Evolutionary conservation across 1,140 invertebrate genomes (phyloP).

Genomic region (Ladona fulva): DNA sequence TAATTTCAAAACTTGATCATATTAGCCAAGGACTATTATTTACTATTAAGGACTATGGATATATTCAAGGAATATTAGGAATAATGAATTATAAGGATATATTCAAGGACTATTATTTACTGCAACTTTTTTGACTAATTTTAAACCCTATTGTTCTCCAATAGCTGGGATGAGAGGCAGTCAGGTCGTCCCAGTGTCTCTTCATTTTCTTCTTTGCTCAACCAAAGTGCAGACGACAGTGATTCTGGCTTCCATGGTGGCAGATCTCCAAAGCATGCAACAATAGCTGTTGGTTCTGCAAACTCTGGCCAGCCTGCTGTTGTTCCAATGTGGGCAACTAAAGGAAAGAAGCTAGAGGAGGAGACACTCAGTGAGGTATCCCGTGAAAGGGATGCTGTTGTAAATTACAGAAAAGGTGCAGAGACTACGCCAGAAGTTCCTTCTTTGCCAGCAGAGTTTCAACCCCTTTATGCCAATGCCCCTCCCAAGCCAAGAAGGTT

Average conservation of each 20-base stretch:
- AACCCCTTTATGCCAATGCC: slow-evolving; percentile 79
- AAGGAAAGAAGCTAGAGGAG: slow-evolving; percentile 19
- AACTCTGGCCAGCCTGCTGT: slow-evolving; percentile 26
- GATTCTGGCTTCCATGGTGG: slow-evolving; percentile 29
- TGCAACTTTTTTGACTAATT: no score
- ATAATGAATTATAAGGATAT: no score
- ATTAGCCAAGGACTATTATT: no score
- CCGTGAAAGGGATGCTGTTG: not conserved
- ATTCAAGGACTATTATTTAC: no score
- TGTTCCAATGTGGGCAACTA: slow-evolving; percentile 20
- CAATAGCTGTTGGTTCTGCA: slow-evolving; percentile 25
- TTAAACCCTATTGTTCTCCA: no score
- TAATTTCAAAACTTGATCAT: no score
- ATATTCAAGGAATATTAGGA: no score
- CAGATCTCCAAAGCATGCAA: slow-evolving; percentile 19
- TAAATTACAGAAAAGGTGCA: slow-evolving; percentile 12
- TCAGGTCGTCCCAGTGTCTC: slow-evolving; percentile 38
- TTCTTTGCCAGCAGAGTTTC: slow-evolving; percentile 25
- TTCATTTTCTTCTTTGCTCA: slow-evolving; percentile 37
- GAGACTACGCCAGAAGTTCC: not conserved
- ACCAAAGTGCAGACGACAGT: slow-evolving; percentile 46
- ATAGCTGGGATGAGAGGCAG: slow-evolving; percentile 29
- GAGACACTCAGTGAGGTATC: slow-evolving; percentile 17
- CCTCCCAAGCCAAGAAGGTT: slow-evolving; percentile 72
- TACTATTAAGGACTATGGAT: no score